A percentile compares a stretch with the other conserved stretches of the same genome.
These are phyloP conservation scores for Clusia tigrina DNA, from an alignment of 2,888 invertebrate species.

Conservation along the genomic window DNA sequence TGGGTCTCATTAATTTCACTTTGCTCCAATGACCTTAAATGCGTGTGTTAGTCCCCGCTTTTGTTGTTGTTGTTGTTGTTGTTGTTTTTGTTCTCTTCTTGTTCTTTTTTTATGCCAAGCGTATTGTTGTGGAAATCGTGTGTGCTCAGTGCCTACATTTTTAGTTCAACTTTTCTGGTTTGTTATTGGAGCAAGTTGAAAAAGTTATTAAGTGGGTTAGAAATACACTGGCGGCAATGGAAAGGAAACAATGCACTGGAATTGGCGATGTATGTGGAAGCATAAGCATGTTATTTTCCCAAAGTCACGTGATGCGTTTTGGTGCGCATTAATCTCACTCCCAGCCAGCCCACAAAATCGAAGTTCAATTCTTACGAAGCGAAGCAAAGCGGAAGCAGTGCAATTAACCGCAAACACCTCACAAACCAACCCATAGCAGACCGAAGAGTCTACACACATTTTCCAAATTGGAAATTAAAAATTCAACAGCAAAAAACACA, in stretches of 20 bases:
- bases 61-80: background rate
- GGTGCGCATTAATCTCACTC: no score
- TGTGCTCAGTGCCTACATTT: background rate
- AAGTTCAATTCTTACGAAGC: background rate
- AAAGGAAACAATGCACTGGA: background rate
- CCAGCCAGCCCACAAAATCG: no score
- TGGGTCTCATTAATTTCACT: constrained; percentile 24
- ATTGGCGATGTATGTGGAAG: background rate
- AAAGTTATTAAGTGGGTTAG: background rate
- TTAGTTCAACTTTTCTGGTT: background rate
- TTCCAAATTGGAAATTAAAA: background rate
- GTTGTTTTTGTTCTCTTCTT: background rate
- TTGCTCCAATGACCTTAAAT: constrained; percentile 29
- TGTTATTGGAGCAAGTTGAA: background rate
- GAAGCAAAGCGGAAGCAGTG: background rate
- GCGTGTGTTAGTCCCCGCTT: no score
- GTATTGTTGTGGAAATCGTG: background rate
- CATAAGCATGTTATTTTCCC: no score
- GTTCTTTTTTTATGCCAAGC: background rate
- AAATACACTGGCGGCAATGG: no score
- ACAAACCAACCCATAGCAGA: no score
- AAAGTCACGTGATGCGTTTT: background rate
- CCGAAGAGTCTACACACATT: no score
- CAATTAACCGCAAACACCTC: background rate
- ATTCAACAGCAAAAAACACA: no score